phyloP scores from a whole-genome alignment of 2,888 invertebrate genomes.

The Punctoribates punctum region DNA sequence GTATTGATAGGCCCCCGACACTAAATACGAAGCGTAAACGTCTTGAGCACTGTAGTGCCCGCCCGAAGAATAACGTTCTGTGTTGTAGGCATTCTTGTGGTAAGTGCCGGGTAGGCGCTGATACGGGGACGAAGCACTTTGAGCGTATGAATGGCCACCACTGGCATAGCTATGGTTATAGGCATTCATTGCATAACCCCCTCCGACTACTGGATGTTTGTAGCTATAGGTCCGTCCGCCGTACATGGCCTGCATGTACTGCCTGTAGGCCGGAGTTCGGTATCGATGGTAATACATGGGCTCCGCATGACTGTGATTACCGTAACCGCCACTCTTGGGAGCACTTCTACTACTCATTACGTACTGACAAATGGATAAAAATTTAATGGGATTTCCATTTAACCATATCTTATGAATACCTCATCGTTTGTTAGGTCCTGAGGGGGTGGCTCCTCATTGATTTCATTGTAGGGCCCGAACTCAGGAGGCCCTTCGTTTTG shows the following conservation, averaged over 20 bases:
- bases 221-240: slow-evolving; percentile 1
- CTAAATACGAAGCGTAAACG: slow-evolving; percentile 26
- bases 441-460: too few relatives aligned
- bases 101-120: slow-evolving; percentile 34
- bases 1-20: slow-evolving; percentile 17
- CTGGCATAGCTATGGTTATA: not conserved
- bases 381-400: too few relatives aligned
- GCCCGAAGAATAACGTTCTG: not conserved
- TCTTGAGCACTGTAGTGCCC: not conserved
- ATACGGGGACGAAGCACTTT: slow-evolving; percentile 10
- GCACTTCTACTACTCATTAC: not conserved
- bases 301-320: not conserved
- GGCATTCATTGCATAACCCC: not conserved
- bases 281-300: not conserved
- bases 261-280: not conserved
- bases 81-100: not conserved
- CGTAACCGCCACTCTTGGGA: not conserved
- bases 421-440: too few relatives aligned
- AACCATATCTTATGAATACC: too few relatives aligned
- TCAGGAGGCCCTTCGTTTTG: too few relatives aligned
- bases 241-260: not conserved
- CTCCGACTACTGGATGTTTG: not conserved
- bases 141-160: not conserved
- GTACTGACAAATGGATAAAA: too few relatives aligned
- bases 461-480: too few relatives aligned